These are phyloP conservation scores for Trissonchulus latispiculum DNA, from an alignment of 2,888 invertebrate genomes.

Conservation along the genomic window DNA sequence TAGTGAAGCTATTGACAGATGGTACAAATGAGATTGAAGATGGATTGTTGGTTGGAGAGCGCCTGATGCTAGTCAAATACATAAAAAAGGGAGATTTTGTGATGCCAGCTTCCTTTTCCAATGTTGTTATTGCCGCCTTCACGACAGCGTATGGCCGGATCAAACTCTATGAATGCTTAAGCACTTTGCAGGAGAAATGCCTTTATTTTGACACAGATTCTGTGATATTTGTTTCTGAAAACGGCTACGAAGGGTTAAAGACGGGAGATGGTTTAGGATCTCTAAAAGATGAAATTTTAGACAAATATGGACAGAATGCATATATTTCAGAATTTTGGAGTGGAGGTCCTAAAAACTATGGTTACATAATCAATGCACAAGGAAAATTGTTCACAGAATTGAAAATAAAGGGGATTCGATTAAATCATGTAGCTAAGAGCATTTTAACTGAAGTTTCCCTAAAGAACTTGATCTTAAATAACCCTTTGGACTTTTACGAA, in stretches of 20 bases:
- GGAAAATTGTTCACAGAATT: too few species aligned
- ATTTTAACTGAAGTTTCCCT: too few species aligned
- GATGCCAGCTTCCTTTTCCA: slow-evolving; percentile 23
- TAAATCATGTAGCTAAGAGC: too few species aligned
- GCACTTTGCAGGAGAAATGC: slow-evolving; percentile 34
- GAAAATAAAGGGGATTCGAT: too few species aligned
- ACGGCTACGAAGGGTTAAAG: background rate
- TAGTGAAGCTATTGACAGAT: background rate
- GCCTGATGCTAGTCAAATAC: background rate
- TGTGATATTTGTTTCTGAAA: background rate
- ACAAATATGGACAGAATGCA: background rate
- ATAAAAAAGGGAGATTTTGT: background rate
- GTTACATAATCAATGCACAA: too few species aligned
- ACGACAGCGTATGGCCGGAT: slow-evolving; percentile 41
- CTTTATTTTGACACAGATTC: slow-evolving; percentile 42
- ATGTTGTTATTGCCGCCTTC: slow-evolving; percentile 42
- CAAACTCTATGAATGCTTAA: slow-evolving; percentile 39
- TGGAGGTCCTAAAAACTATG: background rate
- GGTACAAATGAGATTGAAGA: background rate
- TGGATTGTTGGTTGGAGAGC: background rate
- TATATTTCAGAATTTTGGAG: background rate
- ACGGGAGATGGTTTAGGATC: background rate
- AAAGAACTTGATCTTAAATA: too few species aligned
- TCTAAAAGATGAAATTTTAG: slow-evolving; percentile 2
- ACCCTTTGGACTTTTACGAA: too few species aligned